Evolutionary conservation across 2,113 vertebrate species (phyloP), one percentile per base, ranked within the genome.

Genomic region (Archocentrus centrarchus): DNA sequence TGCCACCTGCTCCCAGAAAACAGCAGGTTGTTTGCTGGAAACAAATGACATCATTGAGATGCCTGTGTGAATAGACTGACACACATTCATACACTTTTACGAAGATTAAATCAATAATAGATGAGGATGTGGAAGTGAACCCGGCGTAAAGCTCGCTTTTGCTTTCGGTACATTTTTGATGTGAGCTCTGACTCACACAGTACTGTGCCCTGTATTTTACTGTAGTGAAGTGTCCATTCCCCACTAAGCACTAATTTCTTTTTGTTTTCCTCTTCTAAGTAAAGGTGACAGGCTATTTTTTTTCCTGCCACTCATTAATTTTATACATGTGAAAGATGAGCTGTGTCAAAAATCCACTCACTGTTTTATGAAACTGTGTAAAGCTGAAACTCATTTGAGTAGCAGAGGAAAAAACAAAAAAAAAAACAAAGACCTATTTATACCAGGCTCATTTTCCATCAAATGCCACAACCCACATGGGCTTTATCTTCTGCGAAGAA

Each of bases 401-500:
- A 63, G 82, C 8, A 37, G 47, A n/a, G 1, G 0, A 0, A 53
- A 73, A 6, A 62, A 68, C 70, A 86, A 66, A 85, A 73, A 6
- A 62, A 68, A 75, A 86, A 66, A 87, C 85, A 86, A 91, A 87
- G 79, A 61, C 73, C 76, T 85, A 87, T 92, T 91, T 68, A 85
- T 77, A 78, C 57, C 35, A 62, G 14, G 32, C 82, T 91, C 32
- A 57, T 91, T 93, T 92, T 81, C 84, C 88, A 93, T 90, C 77
- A 84, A 83, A 86, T 30, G 85, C 88, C 63, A 85, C 47, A 89
- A 88, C 83, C 81, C 88, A 81, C 87, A 64, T 62, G 87, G 89
- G 88, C 37, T 85, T 93, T 90, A 78, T 89, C 81, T 59, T 88
- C 62, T 83, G 75, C 85, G 79, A 89, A 93, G 86, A 86, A 90